Conservation (phyloP, 2,888 invertebrate species). For the Eucriotettix oculatus region DNA sequence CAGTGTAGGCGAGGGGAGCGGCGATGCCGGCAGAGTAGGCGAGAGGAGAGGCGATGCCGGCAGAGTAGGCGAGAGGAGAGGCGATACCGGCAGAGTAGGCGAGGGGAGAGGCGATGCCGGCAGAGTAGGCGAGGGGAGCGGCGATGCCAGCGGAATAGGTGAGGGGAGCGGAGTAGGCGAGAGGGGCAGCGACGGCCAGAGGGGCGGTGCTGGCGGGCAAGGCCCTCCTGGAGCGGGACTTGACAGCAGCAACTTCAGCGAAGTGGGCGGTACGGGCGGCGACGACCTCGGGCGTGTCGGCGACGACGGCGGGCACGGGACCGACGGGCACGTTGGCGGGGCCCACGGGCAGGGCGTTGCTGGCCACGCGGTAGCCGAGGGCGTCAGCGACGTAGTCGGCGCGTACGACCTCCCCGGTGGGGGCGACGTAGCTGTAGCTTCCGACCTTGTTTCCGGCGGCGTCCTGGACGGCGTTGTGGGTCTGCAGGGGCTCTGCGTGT, state of each 20-base stretch:
- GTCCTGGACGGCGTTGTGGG: conserved; percentile 16
- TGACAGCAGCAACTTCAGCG: conserved; percentile 14
- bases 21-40: not conserved
- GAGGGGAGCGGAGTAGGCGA: conserved; percentile 5
- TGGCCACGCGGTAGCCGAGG: conserved; percentile 26
- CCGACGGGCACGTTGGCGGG: not conserved
- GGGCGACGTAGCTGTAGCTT: conserved; percentile 28
- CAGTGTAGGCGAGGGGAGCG: conserved; percentile 4
- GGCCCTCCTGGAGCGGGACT: conserved; percentile 23
- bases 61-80: conserved; percentile 1
- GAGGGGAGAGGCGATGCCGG: conserved; percentile 6
- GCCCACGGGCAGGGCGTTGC: conserved; percentile 24
- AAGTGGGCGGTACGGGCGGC: conserved; percentile 16
- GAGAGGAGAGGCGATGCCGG: conserved; percentile 1
- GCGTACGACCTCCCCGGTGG: conserved; percentile 26
- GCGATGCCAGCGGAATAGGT: conserved; percentile 1
- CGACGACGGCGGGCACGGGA: not conserved
- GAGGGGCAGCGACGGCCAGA: not conserved
- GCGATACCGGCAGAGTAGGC: conserved; percentile 7
- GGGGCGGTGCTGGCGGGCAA: conserved; percentile 21
- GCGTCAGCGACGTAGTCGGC: conserved; percentile 29
- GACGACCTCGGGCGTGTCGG: conserved; percentile 10
- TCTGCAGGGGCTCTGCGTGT: conserved; percentile 16
- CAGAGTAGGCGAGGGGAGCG: not conserved
- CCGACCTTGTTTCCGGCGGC: conserved; percentile 27